Conservation (phyloP, 2,888 invertebrate genomes). For the Meandrusa payeni region DNA sequence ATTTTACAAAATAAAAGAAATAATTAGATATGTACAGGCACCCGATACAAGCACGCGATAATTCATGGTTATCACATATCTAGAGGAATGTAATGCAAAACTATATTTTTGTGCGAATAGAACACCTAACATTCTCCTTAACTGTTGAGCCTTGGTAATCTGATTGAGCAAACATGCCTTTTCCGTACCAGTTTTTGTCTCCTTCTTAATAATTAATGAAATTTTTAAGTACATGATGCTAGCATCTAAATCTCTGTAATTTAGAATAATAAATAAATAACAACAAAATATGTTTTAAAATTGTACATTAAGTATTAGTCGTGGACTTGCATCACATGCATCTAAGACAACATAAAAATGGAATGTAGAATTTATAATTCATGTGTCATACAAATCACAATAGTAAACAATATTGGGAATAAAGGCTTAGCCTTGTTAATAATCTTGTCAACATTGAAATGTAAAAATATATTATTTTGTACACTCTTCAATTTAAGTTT, state of each 20-base stretch:
- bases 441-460: slow-evolving; percentile 74
- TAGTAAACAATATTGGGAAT: slow-evolving; percentile 70
- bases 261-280: slow-evolving; percentile 56
- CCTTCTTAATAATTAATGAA: slow-evolving; percentile 40
- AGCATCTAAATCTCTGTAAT: slow-evolving; percentile 33
- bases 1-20: slow-evolving; percentile 29
- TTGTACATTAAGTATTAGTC: slow-evolving; percentile 66
- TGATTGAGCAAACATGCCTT: slow-evolving; percentile 61
- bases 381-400: slow-evolving; percentile 71
- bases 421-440: slow-evolving; percentile 71
- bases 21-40: slow-evolving; percentile 40
- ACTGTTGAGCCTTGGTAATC: slow-evolving; percentile 57
- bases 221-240: slow-evolving; percentile 39
- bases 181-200: slow-evolving; percentile 31
- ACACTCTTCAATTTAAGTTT: slow-evolving; percentile 68
- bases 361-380: slow-evolving; percentile 79
- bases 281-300: slow-evolving; percentile 37
- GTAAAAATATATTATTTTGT: slow-evolving; percentile 81
- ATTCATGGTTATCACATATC: slow-evolving; percentile 37
- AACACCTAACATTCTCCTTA: slow-evolving; percentile 44
- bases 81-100: slow-evolving; percentile 31
- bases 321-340: slow-evolving; percentile 79
- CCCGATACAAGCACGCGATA: slow-evolving; percentile 54
- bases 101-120: slow-evolving; percentile 67
- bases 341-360: slow-evolving; percentile 64